Evolutionary conservation across 2,113 vertebrate species (phyloP).

Genomic region (Mus spicilegus): DNA sequence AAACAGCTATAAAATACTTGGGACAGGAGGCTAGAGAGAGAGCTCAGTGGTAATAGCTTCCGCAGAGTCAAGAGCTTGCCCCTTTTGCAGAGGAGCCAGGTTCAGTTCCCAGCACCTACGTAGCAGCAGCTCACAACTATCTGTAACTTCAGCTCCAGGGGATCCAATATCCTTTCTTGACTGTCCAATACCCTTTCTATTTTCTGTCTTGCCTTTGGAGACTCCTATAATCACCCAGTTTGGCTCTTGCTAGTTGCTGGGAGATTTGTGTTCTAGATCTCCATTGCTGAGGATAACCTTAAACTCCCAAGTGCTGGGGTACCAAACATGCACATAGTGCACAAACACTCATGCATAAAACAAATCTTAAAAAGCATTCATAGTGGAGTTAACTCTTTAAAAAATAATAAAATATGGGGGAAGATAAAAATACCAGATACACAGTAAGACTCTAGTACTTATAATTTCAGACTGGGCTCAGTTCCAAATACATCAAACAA

Average conservation of each 20-base stretch:
- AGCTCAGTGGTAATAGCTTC: background rate
- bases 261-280: background rate
- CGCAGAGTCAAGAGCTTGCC: background rate
- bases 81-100: background rate
- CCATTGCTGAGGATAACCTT: background rate
- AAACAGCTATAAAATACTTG: background rate
- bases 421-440: background rate
- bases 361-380: background rate
- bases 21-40: background rate
- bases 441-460: slow-evolving; percentile 40
- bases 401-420: background rate
- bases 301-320: background rate
- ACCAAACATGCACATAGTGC: background rate
- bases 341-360: background rate
- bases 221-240: background rate
- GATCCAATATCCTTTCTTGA: background rate
- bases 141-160: background rate
- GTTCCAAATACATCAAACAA: slow-evolving; percentile 65
- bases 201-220: background rate
- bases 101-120: background rate
- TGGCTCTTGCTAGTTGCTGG: background rate
- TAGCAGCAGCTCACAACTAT: background rate
- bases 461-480: slow-evolving; percentile 44
- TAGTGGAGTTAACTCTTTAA: background rate
- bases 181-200: no score